A percentile compares a stretch with the other conserved stretches of the same genome.
Evolutionary conservation across 2,113 vertebrate species (phyloP).

Genomic region (Oreamnos americanus): DNA sequence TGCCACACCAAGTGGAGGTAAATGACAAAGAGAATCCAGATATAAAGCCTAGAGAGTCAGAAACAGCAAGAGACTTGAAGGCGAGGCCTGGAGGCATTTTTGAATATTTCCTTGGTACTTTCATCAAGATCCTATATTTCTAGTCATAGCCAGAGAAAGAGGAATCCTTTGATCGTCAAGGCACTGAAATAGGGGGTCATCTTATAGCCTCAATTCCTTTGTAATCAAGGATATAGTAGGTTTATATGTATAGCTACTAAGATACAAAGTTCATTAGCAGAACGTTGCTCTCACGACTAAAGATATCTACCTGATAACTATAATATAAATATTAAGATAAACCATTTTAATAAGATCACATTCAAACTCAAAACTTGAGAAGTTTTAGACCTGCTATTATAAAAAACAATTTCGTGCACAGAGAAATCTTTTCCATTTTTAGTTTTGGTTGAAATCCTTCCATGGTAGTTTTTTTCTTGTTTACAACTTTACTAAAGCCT

Average conservation of each 20-base stretch:
- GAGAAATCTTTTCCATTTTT: not conserved
- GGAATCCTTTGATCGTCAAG: not conserved
- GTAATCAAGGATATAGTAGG: not conserved
- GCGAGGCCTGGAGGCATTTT: not conserved
- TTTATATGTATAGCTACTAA: not conserved
- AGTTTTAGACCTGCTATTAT: not conserved
- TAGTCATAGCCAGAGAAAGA: not conserved
- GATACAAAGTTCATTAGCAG: not conserved
- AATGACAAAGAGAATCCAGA: not conserved
- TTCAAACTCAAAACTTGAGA: not conserved
- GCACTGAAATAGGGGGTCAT: not conserved
- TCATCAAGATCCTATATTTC: not conserved
- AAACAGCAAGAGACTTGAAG: not conserved
- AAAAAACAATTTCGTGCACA: not conserved
- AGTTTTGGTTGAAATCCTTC: conserved; percentile 14
- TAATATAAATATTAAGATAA: not conserved
- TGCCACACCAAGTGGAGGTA: not conserved
- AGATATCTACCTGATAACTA: not conserved
- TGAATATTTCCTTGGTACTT: not conserved
- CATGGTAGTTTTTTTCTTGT: not conserved
- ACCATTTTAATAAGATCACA: not conserved
- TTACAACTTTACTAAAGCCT: not conserved
- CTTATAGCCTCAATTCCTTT: not conserved
- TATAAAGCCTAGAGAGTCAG: not conserved
- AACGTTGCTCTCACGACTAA: not conserved